phyloP scores from a whole-genome alignment of 2,797 vertebrate genomes.

The Syngnathus acus region DNA sequence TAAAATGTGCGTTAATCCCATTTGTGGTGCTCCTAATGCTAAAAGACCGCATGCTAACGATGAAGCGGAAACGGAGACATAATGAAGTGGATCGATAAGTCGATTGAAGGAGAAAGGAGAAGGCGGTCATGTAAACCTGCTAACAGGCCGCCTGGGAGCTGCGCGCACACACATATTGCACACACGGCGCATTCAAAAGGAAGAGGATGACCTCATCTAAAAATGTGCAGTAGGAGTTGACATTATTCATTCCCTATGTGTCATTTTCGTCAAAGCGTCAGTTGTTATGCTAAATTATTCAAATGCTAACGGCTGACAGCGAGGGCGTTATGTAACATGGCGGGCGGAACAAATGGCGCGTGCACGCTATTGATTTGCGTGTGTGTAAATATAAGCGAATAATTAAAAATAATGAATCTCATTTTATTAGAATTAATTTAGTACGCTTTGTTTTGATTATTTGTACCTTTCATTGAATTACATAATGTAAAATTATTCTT shows the following conservation, averaged over 20 bases:
- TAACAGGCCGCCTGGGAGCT: constrained; percentile 31
- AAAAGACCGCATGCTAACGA: constrained; percentile 27
- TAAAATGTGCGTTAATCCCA: constrained; percentile 37
- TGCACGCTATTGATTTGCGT: not conserved
- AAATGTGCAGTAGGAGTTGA: not conserved
- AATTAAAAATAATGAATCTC: no score
- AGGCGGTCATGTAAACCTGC: constrained; percentile 35
- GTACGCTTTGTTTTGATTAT: no score
- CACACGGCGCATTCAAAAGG: not conserved
- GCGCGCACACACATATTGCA: not conserved
- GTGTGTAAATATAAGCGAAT: not conserved
- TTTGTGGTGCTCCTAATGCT: constrained; percentile 39
- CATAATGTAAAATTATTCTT: no score
- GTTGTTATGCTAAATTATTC: constrained; percentile 51
- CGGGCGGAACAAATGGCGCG: constrained; percentile 6
- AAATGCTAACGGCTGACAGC: constrained; percentile 34
- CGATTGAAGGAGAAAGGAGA: constrained; percentile 43
- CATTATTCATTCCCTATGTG: constrained; percentile 34
- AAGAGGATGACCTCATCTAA: not conserved
- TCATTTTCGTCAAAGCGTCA: constrained; percentile 44
- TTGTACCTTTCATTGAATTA: no score
- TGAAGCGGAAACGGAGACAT: constrained; percentile 49
- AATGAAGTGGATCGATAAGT: constrained; percentile 60
- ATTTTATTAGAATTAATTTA: no score
- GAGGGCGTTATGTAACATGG: constrained; percentile 4